Evolutionary conservation across 2,797 vertebrate species (phyloP).

Genomic region (Neostethus bicornis): DNA sequence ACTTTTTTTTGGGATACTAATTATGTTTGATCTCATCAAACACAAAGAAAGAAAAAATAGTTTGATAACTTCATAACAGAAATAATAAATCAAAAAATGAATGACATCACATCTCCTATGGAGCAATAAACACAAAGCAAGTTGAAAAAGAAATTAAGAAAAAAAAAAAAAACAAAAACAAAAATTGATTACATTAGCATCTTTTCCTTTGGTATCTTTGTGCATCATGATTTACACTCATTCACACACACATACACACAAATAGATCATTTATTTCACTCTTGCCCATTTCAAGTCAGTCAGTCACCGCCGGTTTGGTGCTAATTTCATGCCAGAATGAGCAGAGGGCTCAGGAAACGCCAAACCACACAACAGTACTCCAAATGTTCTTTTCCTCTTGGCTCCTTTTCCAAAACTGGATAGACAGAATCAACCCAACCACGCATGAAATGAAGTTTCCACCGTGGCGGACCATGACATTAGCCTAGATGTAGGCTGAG

Average conservation of each 20-base stretch:
- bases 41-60: slow-evolving; percentile 10
- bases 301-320: slow-evolving; percentile 56
- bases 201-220: slow-evolving; percentile 76
- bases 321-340: slow-evolving; percentile 62
- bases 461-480: slow-evolving; percentile 14
- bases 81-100: slow-evolving; percentile 27
- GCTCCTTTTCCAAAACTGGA: slow-evolving; percentile 32
- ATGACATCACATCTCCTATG: slow-evolving; percentile 18
- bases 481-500: slow-evolving; percentile 26
- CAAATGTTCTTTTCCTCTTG: slow-evolving; percentile 19
- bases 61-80: slow-evolving; percentile 19
- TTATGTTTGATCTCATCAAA: slow-evolving; percentile 24
- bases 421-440: slow-evolving; percentile 38
- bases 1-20: slow-evolving; percentile 19
- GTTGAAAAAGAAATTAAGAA: slow-evolving; percentile 18
- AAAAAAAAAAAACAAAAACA: slow-evolving; percentile 43
- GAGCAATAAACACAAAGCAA: slow-evolving; percentile 9
- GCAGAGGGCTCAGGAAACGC: slow-evolving; percentile 57
- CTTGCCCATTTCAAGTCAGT: slow-evolving; percentile 53
- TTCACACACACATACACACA: not conserved
- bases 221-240: slow-evolving; percentile 38
- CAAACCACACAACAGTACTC: slow-evolving; percentile 28
- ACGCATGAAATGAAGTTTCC: slow-evolving; percentile 40
- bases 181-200: slow-evolving; percentile 59
- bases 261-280: slow-evolving; percentile 40